Conservation (phyloP, 2,113 vertebrate genomes). For the Eulacestoma nigropectus region DNA sequence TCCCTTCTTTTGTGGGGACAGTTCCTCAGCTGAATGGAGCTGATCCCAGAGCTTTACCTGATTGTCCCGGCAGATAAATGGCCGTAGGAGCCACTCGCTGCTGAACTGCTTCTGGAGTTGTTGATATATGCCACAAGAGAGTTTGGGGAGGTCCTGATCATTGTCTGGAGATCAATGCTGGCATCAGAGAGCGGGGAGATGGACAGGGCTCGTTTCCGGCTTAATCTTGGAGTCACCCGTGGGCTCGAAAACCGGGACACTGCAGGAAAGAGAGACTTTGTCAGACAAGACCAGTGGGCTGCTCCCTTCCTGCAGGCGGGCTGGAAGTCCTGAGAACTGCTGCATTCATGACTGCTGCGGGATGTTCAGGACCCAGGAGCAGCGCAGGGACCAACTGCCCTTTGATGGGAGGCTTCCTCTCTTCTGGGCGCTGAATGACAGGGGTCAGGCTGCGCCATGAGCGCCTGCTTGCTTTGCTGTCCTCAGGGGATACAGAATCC, state of each 20-base stretch:
- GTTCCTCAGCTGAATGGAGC: neutral
- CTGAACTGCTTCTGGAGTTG: slow-evolving; percentile 97
- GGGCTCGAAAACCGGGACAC: slow-evolving; percentile 95
- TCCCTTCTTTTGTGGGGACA: rapidly evolving
- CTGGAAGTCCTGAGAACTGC: neutral
- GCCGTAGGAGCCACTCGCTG: slow-evolving; percentile 93
- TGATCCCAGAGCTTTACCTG: slow-evolving; percentile 73
- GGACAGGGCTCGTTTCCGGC: slow-evolving; percentile 91
- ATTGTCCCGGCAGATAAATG: slow-evolving; percentile 93
- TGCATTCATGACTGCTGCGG: neutral
- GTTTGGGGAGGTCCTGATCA: slow-evolving; percentile 98
- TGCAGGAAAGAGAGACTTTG: slow-evolving; percentile 56
- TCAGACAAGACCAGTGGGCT: neutral
- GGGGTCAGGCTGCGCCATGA: neutral
- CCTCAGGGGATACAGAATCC: neutral
- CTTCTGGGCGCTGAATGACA: neutral
- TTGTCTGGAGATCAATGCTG: slow-evolving; percentile 98
- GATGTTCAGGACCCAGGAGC: neutral
- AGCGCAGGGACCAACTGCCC: neutral
- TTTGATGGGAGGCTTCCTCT: neutral
- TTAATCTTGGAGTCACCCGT: slow-evolving; percentile 87
- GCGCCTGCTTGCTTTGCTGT: rapidly evolving
- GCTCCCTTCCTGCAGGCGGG: rapidly evolving
- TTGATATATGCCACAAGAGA: slow-evolving; percentile 99
- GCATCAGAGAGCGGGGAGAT: slow-evolving; percentile 95